Evolutionary conservation across 1,140 invertebrate genomes (phyloP).

Genomic region (Mya arenaria): DNA sequence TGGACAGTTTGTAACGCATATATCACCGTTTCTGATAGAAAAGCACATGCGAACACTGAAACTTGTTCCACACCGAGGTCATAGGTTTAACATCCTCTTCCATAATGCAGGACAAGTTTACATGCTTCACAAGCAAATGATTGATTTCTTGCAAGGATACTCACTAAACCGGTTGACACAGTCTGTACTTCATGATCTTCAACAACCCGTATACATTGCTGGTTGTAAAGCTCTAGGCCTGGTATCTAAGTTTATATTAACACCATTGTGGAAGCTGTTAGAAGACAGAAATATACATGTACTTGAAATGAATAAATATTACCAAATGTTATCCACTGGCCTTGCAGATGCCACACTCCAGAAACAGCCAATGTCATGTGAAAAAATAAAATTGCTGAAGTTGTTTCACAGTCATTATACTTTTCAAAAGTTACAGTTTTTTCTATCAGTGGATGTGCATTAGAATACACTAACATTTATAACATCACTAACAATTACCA

Average conservation of each 20-base stretch:
- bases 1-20: neutral
- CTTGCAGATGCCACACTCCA: neutral
- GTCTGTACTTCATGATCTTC: neutral
- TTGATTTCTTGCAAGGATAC: neutral
- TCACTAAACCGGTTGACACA: conserved; percentile 3
- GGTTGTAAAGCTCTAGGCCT: conserved; percentile 20
- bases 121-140: conserved; percentile 15
- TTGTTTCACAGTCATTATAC: no score
- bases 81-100: conserved; percentile 37
- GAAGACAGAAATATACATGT: conserved; percentile 19
- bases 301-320: conserved; percentile 25
- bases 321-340: conserved; percentile 4
- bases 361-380: no score
- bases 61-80: conserved; percentile 10
- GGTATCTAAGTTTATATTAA: conserved; percentile 2
- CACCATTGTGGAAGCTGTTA: conserved; percentile 20
- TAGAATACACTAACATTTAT: no score
- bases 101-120: conserved; percentile 30
- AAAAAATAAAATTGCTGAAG: no score
- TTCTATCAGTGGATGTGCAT: no score
- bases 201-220: conserved; percentile 4
- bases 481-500: no score
- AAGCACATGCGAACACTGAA: conserved; percentile 19
- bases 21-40: conserved; percentile 9
- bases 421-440: no score